These are phyloP conservation scores for Carabus problematicus DNA, from an alignment of 2,888 invertebrate genomes.

Conservation along the genomic window DNA sequence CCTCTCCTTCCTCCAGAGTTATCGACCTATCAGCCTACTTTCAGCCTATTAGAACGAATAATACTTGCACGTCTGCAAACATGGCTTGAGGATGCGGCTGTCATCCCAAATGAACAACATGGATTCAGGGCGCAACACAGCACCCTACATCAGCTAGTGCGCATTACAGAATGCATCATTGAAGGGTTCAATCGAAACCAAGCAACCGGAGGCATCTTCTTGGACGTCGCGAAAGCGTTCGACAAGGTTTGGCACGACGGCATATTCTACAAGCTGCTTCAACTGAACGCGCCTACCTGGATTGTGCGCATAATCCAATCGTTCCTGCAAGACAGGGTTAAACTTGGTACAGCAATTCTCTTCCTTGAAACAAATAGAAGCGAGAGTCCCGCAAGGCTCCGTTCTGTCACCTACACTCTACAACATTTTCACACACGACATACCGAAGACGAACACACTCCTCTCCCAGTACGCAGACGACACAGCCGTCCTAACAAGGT, in stretches of 20 bases:
- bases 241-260: conserved; percentile 50
- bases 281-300: no score
- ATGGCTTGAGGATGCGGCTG: no score
- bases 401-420: background rate
- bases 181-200: conserved; percentile 45
- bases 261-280: conserved; percentile 42
- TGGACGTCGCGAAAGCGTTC: conserved; percentile 51
- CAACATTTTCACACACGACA: background rate
- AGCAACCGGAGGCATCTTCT: conserved; percentile 46
- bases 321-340: no score
- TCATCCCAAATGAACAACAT: conserved; percentile 43
- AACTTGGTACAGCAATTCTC: conserved; percentile 56
- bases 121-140: conserved; percentile 48
- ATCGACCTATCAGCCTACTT: no score
- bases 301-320: no score
- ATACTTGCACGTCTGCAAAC: no score
- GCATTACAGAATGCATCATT: conserved; percentile 46
- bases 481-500: background rate
- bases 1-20: no score
- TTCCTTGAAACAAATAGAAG: background rate
- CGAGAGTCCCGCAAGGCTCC: background rate
- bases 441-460: background rate
- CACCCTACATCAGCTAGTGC: conserved; percentile 47
- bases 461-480: conserved; percentile 5
- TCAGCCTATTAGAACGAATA: no score